Conservation (phyloP, 1,140 invertebrate species). For the Apis cerana region DNA sequence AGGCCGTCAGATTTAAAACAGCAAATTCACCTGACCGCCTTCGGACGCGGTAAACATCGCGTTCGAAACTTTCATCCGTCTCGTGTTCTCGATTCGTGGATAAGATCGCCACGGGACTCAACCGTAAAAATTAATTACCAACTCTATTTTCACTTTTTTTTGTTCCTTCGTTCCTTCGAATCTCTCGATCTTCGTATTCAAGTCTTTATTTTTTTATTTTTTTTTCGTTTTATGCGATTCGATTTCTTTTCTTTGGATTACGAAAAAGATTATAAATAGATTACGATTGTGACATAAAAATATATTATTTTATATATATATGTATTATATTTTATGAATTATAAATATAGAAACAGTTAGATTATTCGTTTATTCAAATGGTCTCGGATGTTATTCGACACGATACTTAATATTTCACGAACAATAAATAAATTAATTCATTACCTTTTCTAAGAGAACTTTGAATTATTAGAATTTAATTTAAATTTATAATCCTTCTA, state of each 20-base stretch:
- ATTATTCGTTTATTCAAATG: not conserved
- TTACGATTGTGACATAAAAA: no score
- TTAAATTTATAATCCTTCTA: not conserved
- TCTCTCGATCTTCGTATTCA: not conserved
- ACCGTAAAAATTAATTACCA: slow-evolving; percentile 22
- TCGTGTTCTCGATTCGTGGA: slow-evolving; percentile 25
- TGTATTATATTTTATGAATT: no score
- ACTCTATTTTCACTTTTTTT: slow-evolving; percentile 34
- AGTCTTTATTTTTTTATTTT: not conserved
- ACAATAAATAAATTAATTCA: not conserved
- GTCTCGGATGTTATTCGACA: not conserved
- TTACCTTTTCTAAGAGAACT: not conserved
- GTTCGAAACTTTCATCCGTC: slow-evolving; percentile 31
- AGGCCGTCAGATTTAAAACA: slow-evolving; percentile 32
- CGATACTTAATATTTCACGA: not conserved
- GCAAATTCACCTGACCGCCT: slow-evolving; percentile 37
- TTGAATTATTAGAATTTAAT: not conserved
- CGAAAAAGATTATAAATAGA: not conserved
- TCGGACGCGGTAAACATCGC: slow-evolving; percentile 10
- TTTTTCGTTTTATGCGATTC: no score
- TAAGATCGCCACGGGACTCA: not conserved
- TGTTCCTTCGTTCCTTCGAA: not conserved
- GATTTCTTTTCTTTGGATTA: not conserved
- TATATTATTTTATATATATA: no score
- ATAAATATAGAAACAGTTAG: not conserved